Evolutionary conservation across 64 coral and sea anemone species (phyloP).

Genomic region (Cladopsammia gracilis): DNA sequence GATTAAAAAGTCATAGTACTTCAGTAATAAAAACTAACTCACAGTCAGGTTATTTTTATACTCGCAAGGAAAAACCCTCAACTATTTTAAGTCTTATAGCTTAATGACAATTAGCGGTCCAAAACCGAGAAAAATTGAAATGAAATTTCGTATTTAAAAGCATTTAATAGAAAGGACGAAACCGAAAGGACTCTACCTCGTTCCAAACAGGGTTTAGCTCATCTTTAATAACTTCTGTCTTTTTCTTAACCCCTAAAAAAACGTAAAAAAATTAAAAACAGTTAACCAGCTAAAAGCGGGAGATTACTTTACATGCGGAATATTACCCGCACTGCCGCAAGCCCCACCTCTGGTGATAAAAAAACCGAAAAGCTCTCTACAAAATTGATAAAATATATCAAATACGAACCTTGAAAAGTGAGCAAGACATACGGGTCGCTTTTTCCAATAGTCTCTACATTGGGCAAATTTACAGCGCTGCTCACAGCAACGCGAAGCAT

Average conservation of each 20-base stretch:
- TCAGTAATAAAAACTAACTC: too few species aligned
- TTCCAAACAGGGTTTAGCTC: constrained; percentile 98
- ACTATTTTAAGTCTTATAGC: constrained; percentile 47
- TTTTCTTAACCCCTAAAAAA: constrained; percentile 94
- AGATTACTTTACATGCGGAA: constrained; percentile 3
- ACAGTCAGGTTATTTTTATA: background rate
- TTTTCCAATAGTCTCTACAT: constrained; percentile 96
- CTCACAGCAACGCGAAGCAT: constrained; percentile 92
- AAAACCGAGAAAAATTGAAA: background rate
- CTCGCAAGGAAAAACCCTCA: background rate
- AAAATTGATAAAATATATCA: background rate
- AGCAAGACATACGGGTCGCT: constrained; percentile 94
- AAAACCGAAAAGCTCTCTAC: background rate
- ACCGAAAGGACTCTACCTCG: constrained; percentile 58
- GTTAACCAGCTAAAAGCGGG: background rate
- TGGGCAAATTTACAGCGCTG: constrained; percentile 90
- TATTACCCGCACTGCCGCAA: background rate
- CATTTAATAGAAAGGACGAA: background rate
- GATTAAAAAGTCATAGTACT: background rate
- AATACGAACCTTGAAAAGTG: constrained; percentile 92
- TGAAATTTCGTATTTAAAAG: background rate
- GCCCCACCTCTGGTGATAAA: background rate
- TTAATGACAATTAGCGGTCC: constrained; percentile 23
- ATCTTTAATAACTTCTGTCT: constrained; percentile 98
- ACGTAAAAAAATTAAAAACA: constrained; percentile 1